Base-by-base conservation (phyloP, 2,113 vertebrate species). In the Phrynosoma platyrhinos region DNA sequence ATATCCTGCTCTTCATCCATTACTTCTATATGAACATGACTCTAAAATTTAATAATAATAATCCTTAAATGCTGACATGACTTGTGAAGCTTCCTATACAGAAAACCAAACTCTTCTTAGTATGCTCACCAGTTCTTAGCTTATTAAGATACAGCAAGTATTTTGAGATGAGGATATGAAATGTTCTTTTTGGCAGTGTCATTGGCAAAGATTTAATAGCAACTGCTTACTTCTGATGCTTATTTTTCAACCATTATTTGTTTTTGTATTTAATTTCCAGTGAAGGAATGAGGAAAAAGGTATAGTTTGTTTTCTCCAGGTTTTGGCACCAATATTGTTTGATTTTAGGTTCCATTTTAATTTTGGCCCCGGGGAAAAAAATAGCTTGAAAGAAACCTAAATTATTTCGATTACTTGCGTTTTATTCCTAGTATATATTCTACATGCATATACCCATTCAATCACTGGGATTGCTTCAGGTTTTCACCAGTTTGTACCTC, bases 401-500 rank as follows among this genome's bases (percentile, higher is more conserved):
- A 66, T 93, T 94, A 78, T 69, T 94, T 90, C 89, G 84, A 58
- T 64, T 93, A 1, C 81, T 91, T 88, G 76, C 83, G 94, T 76
- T 90, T 82, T 92, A 82, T 83, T 81, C 91, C 90, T 92, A 90
- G 88, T 93, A 36, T 87, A 89, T 90, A 69, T 23, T 82, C 7
- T 25, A 55, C 30, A 32, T 62, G 14, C 58, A 1, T 25, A 68
- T 53, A 10, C 66, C 23, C 27, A 25, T 82, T 42, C 71, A 76
- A 66, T 75, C 27, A 52, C 40, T 40, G 77, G 12, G 14, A 71
- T 87, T 80, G 52, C 78, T 80, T 81, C 47, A 62, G 64, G 30
- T 81, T 87, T 81, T 87, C 69, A 74, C 23, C 42, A 79, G 40
- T 40, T n/a, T 40, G 66, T 82, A 58, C 25, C 47, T 66, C n/a